Base-by-base conservation (phyloP, 2,888 invertebrate genomes). In the Amaurobius ferox region DNA sequence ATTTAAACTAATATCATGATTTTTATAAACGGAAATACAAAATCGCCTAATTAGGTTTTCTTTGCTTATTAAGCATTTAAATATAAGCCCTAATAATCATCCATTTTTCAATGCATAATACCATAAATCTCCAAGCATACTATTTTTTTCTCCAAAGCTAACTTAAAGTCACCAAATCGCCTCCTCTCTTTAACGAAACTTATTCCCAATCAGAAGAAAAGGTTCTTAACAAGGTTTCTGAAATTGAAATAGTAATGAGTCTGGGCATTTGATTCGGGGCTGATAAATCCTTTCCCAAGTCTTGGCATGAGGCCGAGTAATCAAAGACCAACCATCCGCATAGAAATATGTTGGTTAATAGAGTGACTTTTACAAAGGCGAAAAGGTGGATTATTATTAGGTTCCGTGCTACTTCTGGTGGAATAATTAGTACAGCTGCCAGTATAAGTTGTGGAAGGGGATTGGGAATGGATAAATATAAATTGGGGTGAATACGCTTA, bases 211-310 rank as follows among this genome's bases (percentile, higher is more conserved):
- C 29, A 28, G 39, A 32, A 40, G 40, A 26, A 40, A 39, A 76
- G 48, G 32, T 70, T 78, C 78, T 62, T 78, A 70, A 78, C 78
- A 70, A 77, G 77, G 55, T 70, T 78, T 35, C 68, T 11, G 39
- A 61, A 70, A 78, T 70, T 78, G 61, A 55, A 78, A 70, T 70
- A 19, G 39, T 70, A 78, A 70, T 70, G 48, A 78, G 35, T 67
- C 39, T 48, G 39, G 23, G 35, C 70, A 23, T 78, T 78, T 70
- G 78, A 78, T 78, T 78, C 62, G 61, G 29, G 32, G 39, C 19
- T 28, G 78, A 61, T 55, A 55, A 76, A 76, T 66, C 76, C 66
- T 76, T 76, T 35, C 26, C 9, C 9, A 13, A 32, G 19, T 13
- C n/a, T 16, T 23, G 29, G n/a, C n/a, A 35, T 35, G 35, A 29